A percentile compares a stretch with the other conserved stretches of the same genome.
Conservation (phyloP, 2,888 invertebrate genomes). For the Eupelmus urozonus region DNA sequence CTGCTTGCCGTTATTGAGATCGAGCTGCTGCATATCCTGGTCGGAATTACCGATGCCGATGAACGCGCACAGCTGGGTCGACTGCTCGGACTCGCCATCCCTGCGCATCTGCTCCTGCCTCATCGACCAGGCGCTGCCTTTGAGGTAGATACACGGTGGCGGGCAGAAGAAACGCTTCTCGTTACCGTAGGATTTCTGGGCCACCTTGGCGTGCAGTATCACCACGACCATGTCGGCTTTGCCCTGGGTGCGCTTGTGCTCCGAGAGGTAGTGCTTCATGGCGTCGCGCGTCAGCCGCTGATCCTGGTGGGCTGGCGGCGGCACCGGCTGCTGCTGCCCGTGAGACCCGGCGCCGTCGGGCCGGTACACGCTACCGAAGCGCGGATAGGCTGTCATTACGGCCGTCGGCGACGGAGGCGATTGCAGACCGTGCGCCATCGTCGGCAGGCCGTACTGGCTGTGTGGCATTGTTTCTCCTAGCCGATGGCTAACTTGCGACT, state of each 20-base stretch:
- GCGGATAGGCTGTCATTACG: slow-evolving; percentile 80
- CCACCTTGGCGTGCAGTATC: slow-evolving; percentile 99
- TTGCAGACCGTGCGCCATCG: slow-evolving; percentile 85
- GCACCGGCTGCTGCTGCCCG: slow-evolving; percentile 85
- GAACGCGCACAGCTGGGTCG: slow-evolving; percentile 97
- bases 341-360: slow-evolving; percentile 89
- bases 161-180: slow-evolving; percentile 99
- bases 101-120: slow-evolving; percentile 95
- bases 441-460: slow-evolving; percentile 86
- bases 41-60: slow-evolving; percentile 99
- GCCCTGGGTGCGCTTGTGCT: slow-evolving; percentile 79
- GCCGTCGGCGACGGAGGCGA: slow-evolving; percentile 86
- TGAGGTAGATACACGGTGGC: slow-evolving; percentile 98
- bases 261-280: slow-evolving; percentile 97
- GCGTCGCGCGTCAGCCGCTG: slow-evolving; percentile 92
- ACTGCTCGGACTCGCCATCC: slow-evolving; percentile 93
- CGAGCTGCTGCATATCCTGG: slow-evolving; percentile 99
- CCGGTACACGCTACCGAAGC: slow-evolving; percentile 84
- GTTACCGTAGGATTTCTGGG: slow-evolving; percentile 99
- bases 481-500: no score
- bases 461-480: slow-evolving; percentile 83
- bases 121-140: slow-evolving; percentile 98
- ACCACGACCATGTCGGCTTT: slow-evolving; percentile 95
- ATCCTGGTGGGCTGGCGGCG: slow-evolving; percentile 84
- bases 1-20: slow-evolving; percentile 97